These are phyloP conservation scores for Schrankia costaestrigalis DNA, from an alignment of 2,888 invertebrate species.

Conservation along the genomic window DNA sequence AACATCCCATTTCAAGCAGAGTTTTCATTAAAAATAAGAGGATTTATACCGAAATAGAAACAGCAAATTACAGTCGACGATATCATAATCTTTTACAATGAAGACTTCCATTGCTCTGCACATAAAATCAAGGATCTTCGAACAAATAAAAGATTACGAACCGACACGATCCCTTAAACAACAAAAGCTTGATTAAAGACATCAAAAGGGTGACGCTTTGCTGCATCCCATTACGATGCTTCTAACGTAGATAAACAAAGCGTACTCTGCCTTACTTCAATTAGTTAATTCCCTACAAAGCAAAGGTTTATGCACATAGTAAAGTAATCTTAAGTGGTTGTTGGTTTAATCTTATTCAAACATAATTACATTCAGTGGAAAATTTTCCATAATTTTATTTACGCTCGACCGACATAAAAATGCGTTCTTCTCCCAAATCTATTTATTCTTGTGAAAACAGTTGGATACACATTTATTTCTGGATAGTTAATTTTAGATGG, in stretches of 20 bases:
- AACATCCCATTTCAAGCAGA: too few species aligned
- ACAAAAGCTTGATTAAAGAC: constrained; percentile 35
- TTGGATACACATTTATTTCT: too few species aligned
- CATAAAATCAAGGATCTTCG: constrained; percentile 19
- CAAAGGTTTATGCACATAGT: constrained; percentile 14
- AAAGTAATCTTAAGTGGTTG: too few species aligned
- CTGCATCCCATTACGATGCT: constrained; percentile 30
- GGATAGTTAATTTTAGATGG: too few species aligned
- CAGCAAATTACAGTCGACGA: constrained; percentile 9
- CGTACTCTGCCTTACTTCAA: constrained; percentile 17
- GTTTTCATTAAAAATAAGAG: too few species aligned
- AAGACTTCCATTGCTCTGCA: constrained; percentile 12
- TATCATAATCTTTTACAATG: constrained; percentile 17
- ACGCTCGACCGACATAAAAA: too few species aligned
- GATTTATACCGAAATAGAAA: background rate
- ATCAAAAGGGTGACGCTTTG: constrained; percentile 29
- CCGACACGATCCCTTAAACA: constrained; percentile 14
- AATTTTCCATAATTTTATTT: too few species aligned
- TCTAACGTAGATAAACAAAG: constrained; percentile 18
- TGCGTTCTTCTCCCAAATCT: too few species aligned
- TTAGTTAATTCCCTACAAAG: constrained; percentile 21
- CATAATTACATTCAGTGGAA: too few species aligned
- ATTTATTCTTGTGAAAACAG: too few species aligned
- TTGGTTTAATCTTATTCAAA: too few species aligned
- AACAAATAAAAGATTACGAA: constrained; percentile 26